Conservation (phyloP, 2,888 invertebrate genomes). For the Holacanthella duospinosa region DNA sequence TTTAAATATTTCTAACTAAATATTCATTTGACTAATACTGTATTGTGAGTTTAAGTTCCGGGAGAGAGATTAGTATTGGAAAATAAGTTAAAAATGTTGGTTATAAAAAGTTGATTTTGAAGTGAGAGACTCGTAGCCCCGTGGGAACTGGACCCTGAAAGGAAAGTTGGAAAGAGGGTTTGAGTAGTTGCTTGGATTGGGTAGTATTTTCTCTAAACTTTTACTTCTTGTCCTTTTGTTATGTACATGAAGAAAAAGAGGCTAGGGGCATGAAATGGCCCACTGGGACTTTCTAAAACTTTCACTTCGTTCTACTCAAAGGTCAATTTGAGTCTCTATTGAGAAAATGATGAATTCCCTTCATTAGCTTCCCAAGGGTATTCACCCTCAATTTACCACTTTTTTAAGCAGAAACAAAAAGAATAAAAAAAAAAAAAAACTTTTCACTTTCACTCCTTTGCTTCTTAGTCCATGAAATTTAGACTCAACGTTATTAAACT, state of each 20-base stretch:
- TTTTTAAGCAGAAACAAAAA: too few species aligned
- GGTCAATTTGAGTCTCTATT: neutral
- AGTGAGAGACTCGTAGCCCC: too few species aligned
- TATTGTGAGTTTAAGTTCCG: too few species aligned
- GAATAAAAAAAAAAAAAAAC: neutral
- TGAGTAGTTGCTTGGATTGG: too few species aligned
- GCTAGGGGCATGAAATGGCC: constrained; percentile 1
- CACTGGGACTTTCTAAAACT: neutral
- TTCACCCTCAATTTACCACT: neutral
- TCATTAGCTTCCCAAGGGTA: neutral
- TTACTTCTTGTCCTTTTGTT: neutral
- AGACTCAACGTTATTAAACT: too few species aligned
- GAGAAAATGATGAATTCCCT: neutral
- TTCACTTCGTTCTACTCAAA: constrained; percentile 3
- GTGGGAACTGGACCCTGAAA: too few species aligned
- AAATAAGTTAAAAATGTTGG: too few species aligned
- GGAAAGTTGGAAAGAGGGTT: too few species aligned
- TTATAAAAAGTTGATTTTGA: too few species aligned
- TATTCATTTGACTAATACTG: neutral
- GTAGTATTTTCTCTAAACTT: neutral
- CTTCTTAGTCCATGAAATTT: too few species aligned
- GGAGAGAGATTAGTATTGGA: too few species aligned
- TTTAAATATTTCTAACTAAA: neutral
- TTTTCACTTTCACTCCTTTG: too few species aligned
- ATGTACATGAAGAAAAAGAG: neutral